These are phyloP conservation scores for Stenurella melanura DNA, from an alignment of 2,888 invertebrate species.

Conservation along the genomic window DNA sequence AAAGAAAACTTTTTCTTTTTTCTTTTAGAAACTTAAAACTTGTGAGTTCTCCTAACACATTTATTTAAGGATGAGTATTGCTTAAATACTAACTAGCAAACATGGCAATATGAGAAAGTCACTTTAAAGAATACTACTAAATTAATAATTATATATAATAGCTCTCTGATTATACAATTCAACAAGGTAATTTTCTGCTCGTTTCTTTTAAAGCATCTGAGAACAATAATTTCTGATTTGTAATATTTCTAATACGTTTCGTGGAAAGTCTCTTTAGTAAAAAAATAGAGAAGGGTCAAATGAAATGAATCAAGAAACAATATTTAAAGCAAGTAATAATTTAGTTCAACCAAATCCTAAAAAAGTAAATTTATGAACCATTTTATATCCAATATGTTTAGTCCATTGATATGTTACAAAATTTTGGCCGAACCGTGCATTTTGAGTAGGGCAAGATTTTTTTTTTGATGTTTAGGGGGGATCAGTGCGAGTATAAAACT, in stretches of 20 bases:
- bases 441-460: too few species aligned
- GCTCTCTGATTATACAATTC: neutral
- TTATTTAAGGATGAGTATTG: neutral
- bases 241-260: neutral
- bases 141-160: conserved; percentile 6
- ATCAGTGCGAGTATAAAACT: too few species aligned
- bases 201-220: neutral
- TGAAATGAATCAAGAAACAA: neutral
- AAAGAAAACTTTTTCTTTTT: conserved; percentile 8
- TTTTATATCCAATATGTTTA: too few species aligned
- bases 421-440: too few species aligned
- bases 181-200: neutral
- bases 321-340: too few species aligned
- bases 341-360: too few species aligned
- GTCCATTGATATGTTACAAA: too few species aligned
- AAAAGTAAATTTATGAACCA: too few species aligned
- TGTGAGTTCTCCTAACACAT: neutral
- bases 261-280: neutral
- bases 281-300: neutral
- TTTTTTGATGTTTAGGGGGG: too few species aligned
- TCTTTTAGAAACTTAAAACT: neutral
- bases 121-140: conserved; percentile 8
- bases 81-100: conserved; percentile 5
- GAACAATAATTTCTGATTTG: neutral
- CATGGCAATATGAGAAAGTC: conserved; percentile 26